Conservation (phyloP, 1,140 invertebrate genomes). For the Psix sp. region DNA sequence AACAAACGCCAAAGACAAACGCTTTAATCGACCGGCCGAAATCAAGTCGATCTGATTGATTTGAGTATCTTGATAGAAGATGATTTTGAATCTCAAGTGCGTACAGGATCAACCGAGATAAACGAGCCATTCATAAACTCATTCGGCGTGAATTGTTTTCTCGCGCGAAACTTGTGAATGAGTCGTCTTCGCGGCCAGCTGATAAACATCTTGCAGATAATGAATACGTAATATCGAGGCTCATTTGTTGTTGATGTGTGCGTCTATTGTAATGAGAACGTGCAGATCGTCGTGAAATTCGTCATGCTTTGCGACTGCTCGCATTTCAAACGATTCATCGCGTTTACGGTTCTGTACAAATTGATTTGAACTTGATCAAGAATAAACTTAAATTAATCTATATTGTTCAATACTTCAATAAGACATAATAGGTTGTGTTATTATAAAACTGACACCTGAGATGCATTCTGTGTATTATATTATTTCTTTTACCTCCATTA, state of each 20-base stretch:
- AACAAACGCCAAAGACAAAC: slow-evolving; percentile 34
- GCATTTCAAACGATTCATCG: slow-evolving; percentile 24
- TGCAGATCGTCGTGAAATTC: slow-evolving; percentile 45
- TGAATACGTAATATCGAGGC: slow-evolving; percentile 40
- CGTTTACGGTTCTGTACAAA: slow-evolving; percentile 47
- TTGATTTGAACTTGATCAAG: too few relatives aligned
- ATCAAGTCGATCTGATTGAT: too few relatives aligned
- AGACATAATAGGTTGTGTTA: too few relatives aligned
- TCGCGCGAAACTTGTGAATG: slow-evolving; percentile 25
- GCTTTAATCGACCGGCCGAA: slow-evolving; percentile 6
- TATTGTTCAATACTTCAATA: too few relatives aligned
- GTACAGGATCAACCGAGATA: not conserved
- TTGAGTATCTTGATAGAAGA: too few relatives aligned
- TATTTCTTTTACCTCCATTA: too few relatives aligned
- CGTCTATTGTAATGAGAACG: slow-evolving; percentile 46
- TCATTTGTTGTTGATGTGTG: slow-evolving; percentile 28
- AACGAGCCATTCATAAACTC: slow-evolving; percentile 34
- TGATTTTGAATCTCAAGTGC: not conserved
- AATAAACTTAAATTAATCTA: too few relatives aligned
- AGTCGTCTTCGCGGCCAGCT: slow-evolving; percentile 32
- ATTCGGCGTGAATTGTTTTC: slow-evolving; percentile 19
- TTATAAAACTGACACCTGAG: too few relatives aligned
- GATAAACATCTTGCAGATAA: slow-evolving; percentile 53
- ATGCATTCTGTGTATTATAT: too few relatives aligned
- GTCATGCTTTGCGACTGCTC: slow-evolving; percentile 44